A percentile compares a stretch with the other conserved stretches of the same genome.
Evolutionary conservation across 2,113 vertebrate genomes (phyloP).

Genomic region (Leptodactylus fuscus): DNA sequence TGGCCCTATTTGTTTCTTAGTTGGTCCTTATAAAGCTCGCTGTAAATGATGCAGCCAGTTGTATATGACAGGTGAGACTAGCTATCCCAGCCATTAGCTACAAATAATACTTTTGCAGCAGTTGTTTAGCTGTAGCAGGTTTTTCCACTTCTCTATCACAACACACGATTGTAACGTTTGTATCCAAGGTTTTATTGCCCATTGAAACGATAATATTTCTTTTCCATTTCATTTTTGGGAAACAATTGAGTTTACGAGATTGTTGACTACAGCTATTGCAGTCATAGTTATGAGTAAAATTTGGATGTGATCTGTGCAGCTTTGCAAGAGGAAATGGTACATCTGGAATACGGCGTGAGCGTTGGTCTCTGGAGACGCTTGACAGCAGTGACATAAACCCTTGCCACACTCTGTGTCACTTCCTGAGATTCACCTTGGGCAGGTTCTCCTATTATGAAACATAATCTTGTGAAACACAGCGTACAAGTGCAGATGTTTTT

Average conservation of each 20-base stretch:
- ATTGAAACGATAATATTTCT: not conserved
- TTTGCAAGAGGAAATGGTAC: not conserved
- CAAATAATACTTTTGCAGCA: not conserved
- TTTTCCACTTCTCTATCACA: not conserved
- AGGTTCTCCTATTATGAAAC: not conserved
- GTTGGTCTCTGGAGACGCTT: not conserved
- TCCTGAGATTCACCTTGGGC: not conserved
- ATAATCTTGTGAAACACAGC: not conserved
- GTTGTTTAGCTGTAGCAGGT: not conserved
- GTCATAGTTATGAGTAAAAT: not conserved
- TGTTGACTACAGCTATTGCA: conserved; percentile 8
- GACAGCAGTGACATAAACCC: conserved; percentile 6
- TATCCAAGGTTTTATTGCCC: not conserved
- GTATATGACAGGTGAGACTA: not conserved
- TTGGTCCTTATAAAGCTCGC: not conserved
- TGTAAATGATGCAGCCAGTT: not conserved
- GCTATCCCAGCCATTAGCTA: not conserved
- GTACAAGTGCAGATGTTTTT: conserved; percentile 29
- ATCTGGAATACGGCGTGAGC: not conserved
- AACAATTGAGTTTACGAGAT: not conserved
- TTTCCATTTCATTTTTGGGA: not conserved
- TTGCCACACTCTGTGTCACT: not conserved
- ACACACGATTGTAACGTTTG: not conserved
- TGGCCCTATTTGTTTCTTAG: no score
- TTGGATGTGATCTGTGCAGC: not conserved